A percentile compares a stretch with the other conserved stretches of the same genome.
Evolutionary conservation across 2,888 invertebrate genomes (phyloP).

Genomic region (Cerastoderma edule): DNA sequence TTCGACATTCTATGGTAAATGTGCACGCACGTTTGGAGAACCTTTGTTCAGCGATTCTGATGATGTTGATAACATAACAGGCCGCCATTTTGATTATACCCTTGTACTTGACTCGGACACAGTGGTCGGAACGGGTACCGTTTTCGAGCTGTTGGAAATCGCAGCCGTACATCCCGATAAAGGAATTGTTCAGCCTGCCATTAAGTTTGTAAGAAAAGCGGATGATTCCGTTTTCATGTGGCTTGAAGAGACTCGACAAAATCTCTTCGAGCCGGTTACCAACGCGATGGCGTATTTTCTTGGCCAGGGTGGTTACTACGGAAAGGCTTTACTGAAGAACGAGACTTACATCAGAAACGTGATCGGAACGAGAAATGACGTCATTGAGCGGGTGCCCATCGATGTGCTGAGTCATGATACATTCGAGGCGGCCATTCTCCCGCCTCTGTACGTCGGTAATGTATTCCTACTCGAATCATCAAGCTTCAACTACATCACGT

Average conservation of each 20-base stretch:
- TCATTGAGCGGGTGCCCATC: conserved; percentile 76
- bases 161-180: conserved; percentile 76
- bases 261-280: conserved; percentile 75
- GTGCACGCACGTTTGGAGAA: conserved; percentile 40
- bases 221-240: conserved; percentile 77
- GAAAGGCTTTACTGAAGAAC: conserved; percentile 78
- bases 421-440: conserved; percentile 75
- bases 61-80: conserved; percentile 13
- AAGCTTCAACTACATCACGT: conserved; percentile 74
- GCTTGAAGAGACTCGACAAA: conserved; percentile 73
- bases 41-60: conserved; percentile 15
- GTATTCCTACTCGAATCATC: conserved; percentile 72
- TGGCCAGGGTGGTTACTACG: conserved; percentile 75
- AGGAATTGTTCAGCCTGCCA: conserved; percentile 77
- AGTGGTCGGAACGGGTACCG: conserved; percentile 66
- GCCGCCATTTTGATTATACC: conserved; percentile 50
- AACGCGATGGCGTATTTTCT: conserved; percentile 71
- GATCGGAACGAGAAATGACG: conserved; percentile 70
- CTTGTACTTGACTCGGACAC: conserved; percentile 78
- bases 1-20: conserved; percentile 56
- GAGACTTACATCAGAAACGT: conserved; percentile 74
- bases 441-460: conserved; percentile 72
- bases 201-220: conserved; percentile 66
- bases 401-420: conserved; percentile 80
- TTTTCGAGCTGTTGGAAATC: conserved; percentile 69